A percentile compares a stretch with the other conserved stretches of the same genome.
Conservation (phyloP, 2,888 invertebrate genomes). For the Folsomia manolachei region DNA sequence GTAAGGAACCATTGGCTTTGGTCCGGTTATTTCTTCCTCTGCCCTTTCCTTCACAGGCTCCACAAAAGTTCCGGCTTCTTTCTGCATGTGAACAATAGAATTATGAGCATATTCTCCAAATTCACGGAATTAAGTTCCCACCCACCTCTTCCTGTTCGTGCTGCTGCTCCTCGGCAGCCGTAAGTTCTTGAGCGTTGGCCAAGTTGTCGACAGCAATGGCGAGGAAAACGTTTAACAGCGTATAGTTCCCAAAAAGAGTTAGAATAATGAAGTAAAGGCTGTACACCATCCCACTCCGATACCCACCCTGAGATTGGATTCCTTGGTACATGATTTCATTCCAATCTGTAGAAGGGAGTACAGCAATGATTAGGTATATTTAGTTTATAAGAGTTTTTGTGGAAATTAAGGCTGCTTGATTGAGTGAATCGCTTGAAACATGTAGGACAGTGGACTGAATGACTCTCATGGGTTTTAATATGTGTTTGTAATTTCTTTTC, state of each 20-base stretch:
- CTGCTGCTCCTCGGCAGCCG: conserved; percentile 98
- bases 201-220: conserved; percentile 99
- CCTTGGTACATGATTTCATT: conserved; percentile 99
- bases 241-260: conserved; percentile 98
- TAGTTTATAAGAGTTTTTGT: no score
- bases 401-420: neutral
- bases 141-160: conserved; percentile 90
- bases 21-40: conserved; percentile 78
- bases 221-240: conserved; percentile 96
- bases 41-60: conserved; percentile 67
- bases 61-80: conserved; percentile 24
- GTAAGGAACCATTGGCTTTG: conserved; percentile 99
- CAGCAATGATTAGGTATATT: no score
- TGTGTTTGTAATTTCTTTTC: no score
- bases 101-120: neutral
- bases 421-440: no score
- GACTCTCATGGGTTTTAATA: no score
- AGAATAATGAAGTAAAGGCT: conserved; percentile 97
- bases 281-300: conserved; percentile 89
- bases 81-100: conserved; percentile 2
- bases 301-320: conserved; percentile 93
- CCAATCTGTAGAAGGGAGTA: conserved; percentile 68
- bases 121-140: no score
- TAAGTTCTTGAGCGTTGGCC: conserved; percentile 98
- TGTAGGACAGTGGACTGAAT: no score